Evolutionary conservation across 2,113 vertebrate genomes (phyloP).

Genomic region (Calidris pugnax): DNA sequence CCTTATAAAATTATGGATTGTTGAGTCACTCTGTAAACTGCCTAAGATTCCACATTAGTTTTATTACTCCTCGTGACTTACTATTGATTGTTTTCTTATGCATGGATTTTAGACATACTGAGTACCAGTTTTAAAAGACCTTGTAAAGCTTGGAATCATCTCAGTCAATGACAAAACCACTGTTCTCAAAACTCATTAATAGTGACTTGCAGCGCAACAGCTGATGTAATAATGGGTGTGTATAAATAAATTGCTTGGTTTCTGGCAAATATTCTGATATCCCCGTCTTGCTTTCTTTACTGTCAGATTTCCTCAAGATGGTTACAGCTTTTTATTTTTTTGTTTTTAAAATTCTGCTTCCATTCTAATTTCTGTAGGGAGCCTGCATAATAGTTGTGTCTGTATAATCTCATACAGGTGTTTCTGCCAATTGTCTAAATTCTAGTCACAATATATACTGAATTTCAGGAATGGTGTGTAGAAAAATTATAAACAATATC

Average conservation of each 20-base stretch:
- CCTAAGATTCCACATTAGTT: not conserved
- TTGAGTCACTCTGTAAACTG: not conserved
- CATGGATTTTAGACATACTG: not conserved
- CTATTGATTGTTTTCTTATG: not conserved
- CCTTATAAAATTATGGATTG: not conserved
- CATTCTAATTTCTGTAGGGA: not conserved
- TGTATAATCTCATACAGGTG: not conserved
- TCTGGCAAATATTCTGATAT: conserved; percentile 24
- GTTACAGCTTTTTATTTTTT: not conserved
- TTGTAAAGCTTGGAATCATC: not conserved
- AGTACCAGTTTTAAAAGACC: not conserved
- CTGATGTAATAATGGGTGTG: conserved; percentile 51
- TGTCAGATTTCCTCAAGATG: conserved; percentile 19
- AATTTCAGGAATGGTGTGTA: not conserved
- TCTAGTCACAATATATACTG: not conserved
- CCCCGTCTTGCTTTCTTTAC: not conserved
- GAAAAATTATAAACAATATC: not conserved
- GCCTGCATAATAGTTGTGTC: not conserved
- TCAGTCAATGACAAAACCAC: not conserved
- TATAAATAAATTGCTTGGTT: conserved; percentile 6
- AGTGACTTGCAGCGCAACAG: not conserved
- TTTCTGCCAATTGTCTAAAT: not conserved
- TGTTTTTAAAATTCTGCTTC: not conserved
- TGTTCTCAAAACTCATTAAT: not conserved
- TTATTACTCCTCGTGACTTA: not conserved